Evolutionary conservation across 1,140 invertebrate genomes (phyloP), one percentile per base, ranked within the genome.

Genomic region (Delia radicum): DNA sequence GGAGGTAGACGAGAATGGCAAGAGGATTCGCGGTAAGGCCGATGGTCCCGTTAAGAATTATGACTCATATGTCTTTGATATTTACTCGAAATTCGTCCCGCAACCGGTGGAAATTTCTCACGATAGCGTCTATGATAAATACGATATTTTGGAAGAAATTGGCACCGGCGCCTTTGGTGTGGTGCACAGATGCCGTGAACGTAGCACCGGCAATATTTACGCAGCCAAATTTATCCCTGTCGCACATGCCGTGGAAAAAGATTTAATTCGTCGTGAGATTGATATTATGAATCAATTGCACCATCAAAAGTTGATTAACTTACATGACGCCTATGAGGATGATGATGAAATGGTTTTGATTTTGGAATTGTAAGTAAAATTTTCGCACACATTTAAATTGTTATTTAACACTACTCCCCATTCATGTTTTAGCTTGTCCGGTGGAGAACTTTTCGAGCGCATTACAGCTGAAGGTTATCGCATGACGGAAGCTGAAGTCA

Each of bases 281-380:
- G 96, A 98, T 83, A 97, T 99, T 65, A 99, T 99, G 98, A 99
- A 99, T 87, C 96, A 99, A 81, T 87, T 99, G 2, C 96, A 99
- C 87, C 98, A 99, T 89, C 93, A 93, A 61, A 98, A 98, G 87
- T 89, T 99, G 26, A 98, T 99, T 80, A 98, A 99, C 83, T 88
- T 99, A 0, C 98, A 99, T 82, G 98, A 99, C 86, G 98, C 98
- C 0, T 99, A 98, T 86, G 98, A 99, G 87, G 97, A 99, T 85
- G 97, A 98, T 78, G 96, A 99, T 80, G 98, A 99, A 90, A 99
- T 99, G 97, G 95, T 99, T 28, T 91, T 99, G 3, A 98, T 99
- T 77, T 96, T 98, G 80, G 98, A 99, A 90, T 99, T 99, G 96
- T 97, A 90, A 93, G 95, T 74, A 72, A 31, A 28, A 28, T 18